Conservation (phyloP, 1,140 invertebrate species). For the Caenorhabditis elegans region WBcel235 BX284604.4:10471501-10472000, state of each 20-base stretch:
- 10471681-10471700: not conserved
- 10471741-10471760: not conserved
- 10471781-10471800: too few relatives aligned
- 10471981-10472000: too few relatives aligned
- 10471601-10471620: not conserved
- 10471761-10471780: not conserved
- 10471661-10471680: not conserved
- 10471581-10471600: slow-evolving; percentile 9
- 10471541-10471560: slow-evolving; percentile 17
- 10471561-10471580: slow-evolving; percentile 6
- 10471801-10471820: too few relatives aligned
- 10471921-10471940: too few relatives aligned
- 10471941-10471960: too few relatives aligned
- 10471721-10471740: not conserved
- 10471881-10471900: too few relatives aligned
- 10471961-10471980: too few relatives aligned
- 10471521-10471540: not conserved
- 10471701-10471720: not conserved
- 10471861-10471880: too few relatives aligned
- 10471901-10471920: too few relatives aligned
- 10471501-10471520: not conserved
- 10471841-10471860: too few relatives aligned
- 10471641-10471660: slow-evolving; percentile 1
- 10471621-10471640: slow-evolving; percentile 5
- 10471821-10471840: too few relatives aligned